phyloP scores from a whole-genome alignment of 1,140 invertebrate genomes.

The Pseudomyrmex gracilis region DNA sequence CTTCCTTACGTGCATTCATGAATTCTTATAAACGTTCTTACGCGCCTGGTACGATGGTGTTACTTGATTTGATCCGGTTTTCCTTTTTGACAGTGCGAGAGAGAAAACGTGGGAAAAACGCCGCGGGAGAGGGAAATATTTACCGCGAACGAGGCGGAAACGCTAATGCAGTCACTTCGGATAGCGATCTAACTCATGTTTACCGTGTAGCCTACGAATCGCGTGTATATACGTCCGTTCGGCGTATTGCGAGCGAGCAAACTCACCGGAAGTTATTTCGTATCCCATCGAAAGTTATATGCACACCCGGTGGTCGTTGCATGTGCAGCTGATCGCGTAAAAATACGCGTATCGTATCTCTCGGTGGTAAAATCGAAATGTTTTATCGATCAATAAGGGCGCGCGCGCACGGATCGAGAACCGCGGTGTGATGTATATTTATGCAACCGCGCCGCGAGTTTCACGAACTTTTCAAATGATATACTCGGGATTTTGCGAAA shows the following conservation, averaged over 20 bases:
- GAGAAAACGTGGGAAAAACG: neutral
- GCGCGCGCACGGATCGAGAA: conserved; percentile 1
- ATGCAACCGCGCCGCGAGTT: conserved; percentile 18
- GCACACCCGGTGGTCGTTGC: conserved; percentile 7
- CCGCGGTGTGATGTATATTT: conserved; percentile 38
- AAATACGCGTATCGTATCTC: conserved; percentile 47
- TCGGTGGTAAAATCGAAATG: conserved; percentile 41
- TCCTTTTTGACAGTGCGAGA: neutral
- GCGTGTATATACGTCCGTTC: neutral
- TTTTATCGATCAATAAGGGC: conserved; percentile 42
- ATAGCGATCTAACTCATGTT: conserved; percentile 51
- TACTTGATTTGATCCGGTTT: conserved; percentile 18
- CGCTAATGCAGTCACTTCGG: conserved; percentile 60
- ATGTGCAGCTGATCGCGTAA: conserved; percentile 23
- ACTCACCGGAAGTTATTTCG: conserved; percentile 60
- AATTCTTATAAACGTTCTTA: conserved; percentile 24
- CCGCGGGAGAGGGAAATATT: neutral
- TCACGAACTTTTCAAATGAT: conserved; percentile 38
- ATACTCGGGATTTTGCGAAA: conserved; percentile 25
- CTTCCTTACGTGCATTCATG: no score
- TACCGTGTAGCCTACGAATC: conserved; percentile 30
- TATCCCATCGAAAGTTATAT: conserved; percentile 34
- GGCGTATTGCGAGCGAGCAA: conserved; percentile 36
- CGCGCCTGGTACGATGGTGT: neutral
- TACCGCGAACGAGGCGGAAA: conserved; percentile 17